These are phyloP conservation scores for Ptilorrhoa leucosticta DNA, from an alignment of 2,113 vertebrate species.

Conservation along the genomic window DNA sequence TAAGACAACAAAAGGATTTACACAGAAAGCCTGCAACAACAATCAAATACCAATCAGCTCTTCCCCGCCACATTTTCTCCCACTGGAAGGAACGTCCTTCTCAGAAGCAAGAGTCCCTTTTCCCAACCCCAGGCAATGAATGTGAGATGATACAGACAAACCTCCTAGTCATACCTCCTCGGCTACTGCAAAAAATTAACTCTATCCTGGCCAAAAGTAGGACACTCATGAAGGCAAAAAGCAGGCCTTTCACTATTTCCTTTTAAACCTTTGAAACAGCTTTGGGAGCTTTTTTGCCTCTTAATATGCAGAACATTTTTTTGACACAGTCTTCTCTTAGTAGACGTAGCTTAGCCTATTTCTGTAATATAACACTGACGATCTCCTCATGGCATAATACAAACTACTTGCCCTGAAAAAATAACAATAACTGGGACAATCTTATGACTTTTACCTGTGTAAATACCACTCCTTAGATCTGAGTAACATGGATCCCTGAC, in stretches of 20 bases:
- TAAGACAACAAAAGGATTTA: neutral
- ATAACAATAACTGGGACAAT: neutral
- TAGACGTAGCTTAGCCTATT: neutral
- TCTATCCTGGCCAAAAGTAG: neutral
- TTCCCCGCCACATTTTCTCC: neutral
- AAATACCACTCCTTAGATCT: neutral
- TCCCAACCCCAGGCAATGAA: neutral
- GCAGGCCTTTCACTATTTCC: neutral
- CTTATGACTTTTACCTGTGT: neutral
- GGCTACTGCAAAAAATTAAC: neutral
- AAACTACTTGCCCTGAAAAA: neutral
- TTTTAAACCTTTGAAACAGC: neutral
- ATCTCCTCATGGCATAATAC: neutral
- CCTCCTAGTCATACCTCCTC: neutral
- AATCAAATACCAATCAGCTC: neutral
- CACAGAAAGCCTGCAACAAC: neutral
- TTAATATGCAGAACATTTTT: neutral
- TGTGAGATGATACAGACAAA: neutral
- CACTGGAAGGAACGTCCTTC: accelerated
- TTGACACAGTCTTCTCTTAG: neutral
- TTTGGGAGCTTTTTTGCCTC: neutral
- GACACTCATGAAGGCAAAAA: neutral
- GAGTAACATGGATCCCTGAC: neutral
- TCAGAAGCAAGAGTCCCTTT: neutral
- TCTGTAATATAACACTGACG: neutral